A percentile compares a stretch with the other conserved stretches of the same genome.
These are phyloP conservation scores for Pygathrix nemaeus DNA, from an alignment of 2,113 vertebrate species.

Conservation along the genomic window DNA sequence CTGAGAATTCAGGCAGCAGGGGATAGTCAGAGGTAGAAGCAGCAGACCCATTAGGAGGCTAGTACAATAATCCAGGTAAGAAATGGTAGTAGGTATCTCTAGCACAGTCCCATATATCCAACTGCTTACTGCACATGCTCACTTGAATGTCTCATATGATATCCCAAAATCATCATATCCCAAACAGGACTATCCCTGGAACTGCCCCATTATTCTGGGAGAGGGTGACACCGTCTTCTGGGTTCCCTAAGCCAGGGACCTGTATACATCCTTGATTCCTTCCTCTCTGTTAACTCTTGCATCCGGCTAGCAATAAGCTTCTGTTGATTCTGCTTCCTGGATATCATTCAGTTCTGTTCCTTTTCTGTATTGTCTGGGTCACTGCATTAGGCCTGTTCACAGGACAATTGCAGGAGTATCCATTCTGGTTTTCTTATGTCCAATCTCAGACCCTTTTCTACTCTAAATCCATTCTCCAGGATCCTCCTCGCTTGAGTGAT, in stretches of 20 bases:
- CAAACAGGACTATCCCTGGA: neutral
- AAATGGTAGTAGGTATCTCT: neutral
- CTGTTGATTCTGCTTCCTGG: neutral
- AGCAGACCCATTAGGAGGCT: neutral
- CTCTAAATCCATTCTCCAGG: neutral
- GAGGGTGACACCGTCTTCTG: neutral
- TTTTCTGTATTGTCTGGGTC: neutral
- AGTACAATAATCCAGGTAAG: neutral
- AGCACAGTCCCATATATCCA: neutral
- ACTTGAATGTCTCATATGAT: neutral
- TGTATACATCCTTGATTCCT: neutral
- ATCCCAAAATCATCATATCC: neutral
- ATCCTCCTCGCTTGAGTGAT: neutral
- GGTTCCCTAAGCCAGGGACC: neutral
- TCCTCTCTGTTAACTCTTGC: neutral
- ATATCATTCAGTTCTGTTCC: neutral
- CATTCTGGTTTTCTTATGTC: neutral
- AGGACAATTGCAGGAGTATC: neutral
- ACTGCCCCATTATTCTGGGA: neutral
- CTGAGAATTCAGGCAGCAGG: neutral
- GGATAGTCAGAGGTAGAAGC: neutral
- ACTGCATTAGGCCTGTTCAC: neutral
- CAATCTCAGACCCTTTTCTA: neutral
- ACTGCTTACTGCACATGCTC: neutral
- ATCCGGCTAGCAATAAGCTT: neutral